A percentile compares a stretch with the other conserved stretches of the same genome.
Evolutionary conservation across 2,888 invertebrate species (phyloP).

Genomic region (Eucera pruinosa): DNA sequence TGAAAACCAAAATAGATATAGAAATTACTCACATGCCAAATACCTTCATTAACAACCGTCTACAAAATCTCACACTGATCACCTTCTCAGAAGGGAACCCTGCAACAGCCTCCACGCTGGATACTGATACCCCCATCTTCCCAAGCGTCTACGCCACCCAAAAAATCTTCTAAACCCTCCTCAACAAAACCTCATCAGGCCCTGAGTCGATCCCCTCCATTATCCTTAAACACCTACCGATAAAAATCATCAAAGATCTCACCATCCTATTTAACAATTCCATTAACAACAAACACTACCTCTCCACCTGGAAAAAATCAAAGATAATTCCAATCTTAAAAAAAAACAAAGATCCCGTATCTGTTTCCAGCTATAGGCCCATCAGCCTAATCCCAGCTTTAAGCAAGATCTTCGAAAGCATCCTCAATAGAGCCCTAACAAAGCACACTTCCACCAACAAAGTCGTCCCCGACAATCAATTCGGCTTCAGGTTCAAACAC

Average conservation of each 20-base stretch:
- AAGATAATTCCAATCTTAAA: background rate
- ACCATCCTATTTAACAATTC: background rate
- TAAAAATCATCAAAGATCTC: background rate
- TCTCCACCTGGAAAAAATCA: background rate
- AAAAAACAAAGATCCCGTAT: background rate
- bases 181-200: too few species aligned
- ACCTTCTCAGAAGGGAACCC: too few species aligned
- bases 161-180: too few species aligned
- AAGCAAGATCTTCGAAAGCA: background rate
- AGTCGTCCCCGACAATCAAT: background rate
- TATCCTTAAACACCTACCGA: background rate
- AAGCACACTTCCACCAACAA: background rate
- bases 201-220: too few species aligned
- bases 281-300: background rate
- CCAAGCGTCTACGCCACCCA: too few species aligned
- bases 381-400: background rate
- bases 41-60: too few species aligned
- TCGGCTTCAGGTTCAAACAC: too few species aligned
- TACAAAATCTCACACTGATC: too few species aligned
- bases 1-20: too few species aligned
- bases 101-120: too few species aligned
- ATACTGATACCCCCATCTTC: too few species aligned
- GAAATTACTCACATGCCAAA: too few species aligned
- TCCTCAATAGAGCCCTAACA: background rate
- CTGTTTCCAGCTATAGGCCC: background rate